Evolutionary conservation across 2,113 vertebrate genomes (phyloP).

Genomic region (Malurus melanocephalus): DNA sequence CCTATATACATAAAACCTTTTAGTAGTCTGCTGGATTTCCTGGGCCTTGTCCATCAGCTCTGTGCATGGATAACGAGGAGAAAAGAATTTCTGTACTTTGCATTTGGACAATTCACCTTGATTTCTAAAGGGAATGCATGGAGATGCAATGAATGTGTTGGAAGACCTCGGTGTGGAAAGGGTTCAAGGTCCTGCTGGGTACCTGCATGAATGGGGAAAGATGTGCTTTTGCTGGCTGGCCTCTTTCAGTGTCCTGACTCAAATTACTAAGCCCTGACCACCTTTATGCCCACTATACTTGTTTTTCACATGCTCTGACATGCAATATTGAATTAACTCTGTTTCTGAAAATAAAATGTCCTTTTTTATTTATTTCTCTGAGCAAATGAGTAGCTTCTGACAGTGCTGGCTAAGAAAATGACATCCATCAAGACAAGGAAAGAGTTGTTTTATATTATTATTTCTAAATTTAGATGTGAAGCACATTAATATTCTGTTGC

Average conservation of each 20-base stretch:
- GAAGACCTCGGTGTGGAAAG: not conserved
- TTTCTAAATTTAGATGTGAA: slow-evolving; percentile 49
- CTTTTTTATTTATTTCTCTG: not conserved
- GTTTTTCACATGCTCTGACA: not conserved
- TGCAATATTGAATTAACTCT: not conserved
- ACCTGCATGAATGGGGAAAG: not conserved
- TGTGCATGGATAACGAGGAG: not conserved
- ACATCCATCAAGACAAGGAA: not conserved
- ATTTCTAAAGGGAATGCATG: not conserved
- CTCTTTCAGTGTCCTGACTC: not conserved
- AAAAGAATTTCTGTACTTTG: not conserved
- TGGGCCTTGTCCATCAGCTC: not conserved
- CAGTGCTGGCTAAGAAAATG: not conserved
- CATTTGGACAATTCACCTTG: not conserved
- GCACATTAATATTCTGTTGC: slow-evolving; percentile 32
- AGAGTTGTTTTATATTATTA: not conserved
- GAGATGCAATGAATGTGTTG: not conserved
- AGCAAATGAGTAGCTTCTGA: slow-evolving; percentile 1
- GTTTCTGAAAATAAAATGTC: not conserved
- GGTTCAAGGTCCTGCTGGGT: not conserved
- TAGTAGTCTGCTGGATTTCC: not conserved
- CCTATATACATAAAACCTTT: not conserved
- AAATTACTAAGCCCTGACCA: not conserved
- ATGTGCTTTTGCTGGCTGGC: not conserved
- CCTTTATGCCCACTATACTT: not conserved